Base-by-base conservation (phyloP, 2,888 invertebrate species). In the Keiferia lycopersicella region DNA sequence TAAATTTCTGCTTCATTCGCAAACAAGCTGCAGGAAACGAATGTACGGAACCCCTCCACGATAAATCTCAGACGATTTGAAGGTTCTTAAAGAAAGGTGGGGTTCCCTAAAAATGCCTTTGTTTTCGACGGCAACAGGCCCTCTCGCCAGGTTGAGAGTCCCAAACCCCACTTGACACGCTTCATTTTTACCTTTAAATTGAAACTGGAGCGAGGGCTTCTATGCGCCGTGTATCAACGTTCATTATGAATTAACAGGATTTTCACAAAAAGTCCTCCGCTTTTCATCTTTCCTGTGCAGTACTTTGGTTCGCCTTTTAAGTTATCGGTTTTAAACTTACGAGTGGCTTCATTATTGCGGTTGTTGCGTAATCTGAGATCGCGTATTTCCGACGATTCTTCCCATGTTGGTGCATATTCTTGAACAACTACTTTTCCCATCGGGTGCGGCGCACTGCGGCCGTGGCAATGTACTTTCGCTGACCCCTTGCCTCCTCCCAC, bases 391-490 rank as follows among this genome's bases (percentile, higher is more conserved):
- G 80, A 84, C 77, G 76, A 71, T 76, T 75, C 79, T 83, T 84
- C 79, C 83, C 78, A 77, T 83, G 77, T 73, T 73, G 75, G 76
- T 79, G 81, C 81, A 83, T 82, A 84, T 83, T 82, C 79, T 79
- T 76, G 78, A 72, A 84, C 85, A 84, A 79, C 81, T 85, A 84
- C 86, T 83, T 88, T 89, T 88, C 88, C 85, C 88, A 88, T 86
- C 87, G 87, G 81, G 82, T 83, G 86, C 85, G 79, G 81, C 79
- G 85, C 84, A 83, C 82, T 77, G 82, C 82, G 81, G 82, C 85
- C 88, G 87, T 85, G 91, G 89, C 91, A 91, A 91, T 91, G 91
- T 88, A 91, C 91, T 91, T 91, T 91, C 90, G 84, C 90, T 91
- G 90, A 91, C 90, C 91, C 87, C 86, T 77, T 84, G 86, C 85